Evolutionary conservation across 2,888 invertebrate genomes (phyloP), one percentile per base, ranked within the genome.

Genomic region (Polylopha cassiicola): DNA sequence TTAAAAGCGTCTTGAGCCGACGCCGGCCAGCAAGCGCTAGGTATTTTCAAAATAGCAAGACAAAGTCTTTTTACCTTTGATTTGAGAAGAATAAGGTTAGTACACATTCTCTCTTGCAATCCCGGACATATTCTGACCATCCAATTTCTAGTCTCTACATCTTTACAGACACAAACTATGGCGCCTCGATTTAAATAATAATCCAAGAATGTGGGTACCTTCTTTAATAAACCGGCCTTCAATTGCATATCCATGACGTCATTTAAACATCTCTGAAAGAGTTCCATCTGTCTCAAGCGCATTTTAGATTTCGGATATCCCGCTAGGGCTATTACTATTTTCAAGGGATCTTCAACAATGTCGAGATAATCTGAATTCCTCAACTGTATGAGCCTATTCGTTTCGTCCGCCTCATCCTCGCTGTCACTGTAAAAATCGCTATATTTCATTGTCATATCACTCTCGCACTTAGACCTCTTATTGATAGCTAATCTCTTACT

Each of bases 291-390:
- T 2, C 66, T 55, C 1, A 84, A 46, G 3, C 66, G 60, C 71
- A 84, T 79, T 43, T 80, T 82, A 0, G 68, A 63, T 49, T 75
- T 80, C 0, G 84, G 84, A 20, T 84, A 84, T 0, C 77, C 81
- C 0, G 73, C 68, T 38, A 79, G 47, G 3, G 76, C 76, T 11
- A 84, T 57, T 1, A 80, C 76, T 4, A 84, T 46, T 48, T 77
- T 84, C 4, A 80, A 44, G 15, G 64, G 45, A 9, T 80, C 73
- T 2, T 74, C 77, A n/a, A 82, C 74, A 1, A 79, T 68, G 29
- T 75, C 73, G 52, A 65, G 51, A 43, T 84, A 84, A 48, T 84
- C 84, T 9, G 64, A 58, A 32, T 65, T 72, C 10, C 84, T 58
- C 2, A 80, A 48, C 32, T 73, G 68, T 47, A 77, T 77, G 1